Evolutionary conservation across 2,888 invertebrate species (phyloP), one percentile per base, ranked within the genome.

Genomic region (Watsonalla binaria): DNA sequence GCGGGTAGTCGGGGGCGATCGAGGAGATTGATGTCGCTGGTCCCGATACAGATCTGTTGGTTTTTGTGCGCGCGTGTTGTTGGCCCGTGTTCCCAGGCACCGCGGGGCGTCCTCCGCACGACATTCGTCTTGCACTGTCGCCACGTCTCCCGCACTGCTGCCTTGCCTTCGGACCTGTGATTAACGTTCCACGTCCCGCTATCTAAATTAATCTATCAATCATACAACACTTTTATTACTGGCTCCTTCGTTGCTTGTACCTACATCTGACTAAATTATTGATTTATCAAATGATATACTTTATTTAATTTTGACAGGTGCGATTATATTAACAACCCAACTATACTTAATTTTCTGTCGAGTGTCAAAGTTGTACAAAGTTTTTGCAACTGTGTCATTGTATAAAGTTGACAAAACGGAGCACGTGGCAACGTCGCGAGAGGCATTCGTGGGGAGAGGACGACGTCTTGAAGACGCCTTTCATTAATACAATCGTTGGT

Each of bases 51-150:
- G 76, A 82, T 83, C 82, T 78, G 71, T 68, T 62, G 70, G 64
- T 74, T 70, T 61, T 71, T 70, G 66, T 56, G 68, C 76, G 68
- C 74, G 55, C 45, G 59, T 51, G 52, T 51, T 51, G 42, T 5
- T 5, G 42, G 42, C 34, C 6, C 15, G 15, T 13, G 5, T 37
- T 47, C 11, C 14, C 47, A 42, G 14, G 67, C 76, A 67, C 74
- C 62, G 71, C 73, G 68, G 72, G 73, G 61, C 62, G 68, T 58
- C 63, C 67, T 63, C 66, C 66, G 52, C 58, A 54, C 68, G 61
- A 70, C 80, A 76, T 75, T 64, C 78, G 78, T 76, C 80, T 75
- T 71, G 55, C 73, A 66, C 80, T 84, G 86, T 83, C 86, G 81
- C 85, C 86, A 79, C 80, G 71, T 70, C 68, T 35, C 13, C 35